phyloP scores from a whole-genome alignment of 2,888 invertebrate species.

The Drosophila testacea region DNA sequence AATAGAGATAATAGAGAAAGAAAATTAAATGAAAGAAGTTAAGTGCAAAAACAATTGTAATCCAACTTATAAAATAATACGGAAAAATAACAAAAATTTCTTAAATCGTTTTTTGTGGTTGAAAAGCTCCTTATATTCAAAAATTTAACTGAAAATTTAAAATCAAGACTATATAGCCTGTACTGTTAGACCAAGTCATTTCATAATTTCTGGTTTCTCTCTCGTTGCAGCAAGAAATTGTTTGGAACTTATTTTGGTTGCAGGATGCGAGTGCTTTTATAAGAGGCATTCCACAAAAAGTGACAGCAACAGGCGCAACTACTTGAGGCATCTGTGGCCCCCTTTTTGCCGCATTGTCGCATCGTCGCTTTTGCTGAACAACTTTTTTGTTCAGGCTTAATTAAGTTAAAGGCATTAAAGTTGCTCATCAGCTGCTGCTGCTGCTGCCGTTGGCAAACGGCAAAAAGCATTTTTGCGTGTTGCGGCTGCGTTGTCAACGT shows the following conservation, averaged over 20 bases:
- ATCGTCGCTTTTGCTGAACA: slow-evolving; percentile 13
- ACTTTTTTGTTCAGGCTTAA: slow-evolving; percentile 53
- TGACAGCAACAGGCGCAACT: slow-evolving; percentile 72
- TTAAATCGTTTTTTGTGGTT: neutral
- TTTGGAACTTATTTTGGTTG: slow-evolving; percentile 8
- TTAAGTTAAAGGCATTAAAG: slow-evolving; percentile 70
- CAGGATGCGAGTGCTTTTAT: neutral
- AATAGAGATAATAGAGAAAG: neutral
- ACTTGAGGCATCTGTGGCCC: slow-evolving; percentile 45
- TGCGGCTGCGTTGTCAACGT: slow-evolving; percentile 74
- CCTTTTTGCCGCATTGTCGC: neutral
- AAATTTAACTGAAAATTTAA: neutral
- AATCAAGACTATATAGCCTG: neutral
- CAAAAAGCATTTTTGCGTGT: slow-evolving; percentile 67
- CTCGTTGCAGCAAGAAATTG: slow-evolving; percentile 1
- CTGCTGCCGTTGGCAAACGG: slow-evolving; percentile 33
- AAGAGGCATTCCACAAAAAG: slow-evolving; percentile 17
- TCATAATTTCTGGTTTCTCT: neutral
- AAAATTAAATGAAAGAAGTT: neutral
- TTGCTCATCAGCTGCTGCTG: slow-evolving; percentile 25
- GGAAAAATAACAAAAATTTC: no score
- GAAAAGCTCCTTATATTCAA: neutral
- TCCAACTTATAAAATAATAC: neutral
- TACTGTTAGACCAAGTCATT: neutral
- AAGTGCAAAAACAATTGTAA: neutral